Conservation (phyloP, 2,113 vertebrate genomes). For the Lasiurus borealis region DNA sequence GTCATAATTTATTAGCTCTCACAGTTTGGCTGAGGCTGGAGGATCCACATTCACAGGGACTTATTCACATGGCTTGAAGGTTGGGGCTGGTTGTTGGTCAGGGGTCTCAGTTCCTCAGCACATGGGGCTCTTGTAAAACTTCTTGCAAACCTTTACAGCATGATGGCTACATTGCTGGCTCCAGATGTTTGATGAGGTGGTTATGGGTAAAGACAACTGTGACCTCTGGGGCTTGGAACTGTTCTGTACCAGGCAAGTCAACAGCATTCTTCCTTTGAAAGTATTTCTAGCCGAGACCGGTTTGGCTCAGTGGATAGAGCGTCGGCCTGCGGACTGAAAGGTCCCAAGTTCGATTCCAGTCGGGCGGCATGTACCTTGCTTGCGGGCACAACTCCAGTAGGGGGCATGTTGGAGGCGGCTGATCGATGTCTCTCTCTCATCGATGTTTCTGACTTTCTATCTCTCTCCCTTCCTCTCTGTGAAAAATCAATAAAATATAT, state of each 20-base stretch:
- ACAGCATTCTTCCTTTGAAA: neutral
- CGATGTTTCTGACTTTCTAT: too few relatives aligned
- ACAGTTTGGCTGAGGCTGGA: neutral
- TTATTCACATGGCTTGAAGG: neutral
- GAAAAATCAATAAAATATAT: too few relatives aligned
- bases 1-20: neutral
- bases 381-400: too few relatives aligned
- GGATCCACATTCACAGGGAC: neutral
- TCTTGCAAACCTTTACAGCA: neutral
- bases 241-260: neutral
- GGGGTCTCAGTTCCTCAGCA: neutral
- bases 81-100: neutral
- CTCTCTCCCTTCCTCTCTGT: too few relatives aligned
- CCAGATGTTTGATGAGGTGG: neutral
- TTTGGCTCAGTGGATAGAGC: too few relatives aligned
- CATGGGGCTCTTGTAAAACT: neutral
- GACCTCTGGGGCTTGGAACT: neutral
- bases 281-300: neutral
- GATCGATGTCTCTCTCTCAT: too few relatives aligned
- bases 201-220: neutral
- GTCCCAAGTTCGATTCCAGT: too few relatives aligned
- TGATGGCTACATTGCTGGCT: neutral
- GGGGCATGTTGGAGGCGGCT: too few relatives aligned
- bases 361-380: too few relatives aligned
- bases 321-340: too few relatives aligned